phyloP scores from a whole-genome alignment of 2,888 invertebrate species.

The Andrena hattorfiana region DNA sequence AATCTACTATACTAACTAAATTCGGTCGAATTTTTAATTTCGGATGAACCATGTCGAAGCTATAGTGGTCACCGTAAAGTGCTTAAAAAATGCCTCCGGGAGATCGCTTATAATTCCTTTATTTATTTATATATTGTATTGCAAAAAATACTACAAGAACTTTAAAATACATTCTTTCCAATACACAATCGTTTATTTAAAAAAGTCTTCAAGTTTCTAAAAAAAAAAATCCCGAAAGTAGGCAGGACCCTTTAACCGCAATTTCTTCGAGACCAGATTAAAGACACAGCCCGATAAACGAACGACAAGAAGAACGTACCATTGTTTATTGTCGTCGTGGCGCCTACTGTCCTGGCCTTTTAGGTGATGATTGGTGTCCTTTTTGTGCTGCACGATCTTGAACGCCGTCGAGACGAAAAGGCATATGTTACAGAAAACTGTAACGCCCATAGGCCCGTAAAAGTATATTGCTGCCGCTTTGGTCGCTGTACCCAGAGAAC shows the following conservation, averaged over 20 bases:
- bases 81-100: too few species aligned
- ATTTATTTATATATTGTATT: too few species aligned
- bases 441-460: slow-evolving; percentile 89
- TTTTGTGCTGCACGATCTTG: slow-evolving; percentile 89
- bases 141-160: too few species aligned
- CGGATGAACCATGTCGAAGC: too few species aligned
- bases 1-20: too few species aligned
- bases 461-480: slow-evolving; percentile 89
- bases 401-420: slow-evolving; percentile 90
- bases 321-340: slow-evolving; percentile 88
- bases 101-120: too few species aligned
- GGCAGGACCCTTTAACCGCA: too few species aligned
- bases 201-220: background rate
- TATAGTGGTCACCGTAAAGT: too few species aligned
- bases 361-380: slow-evolving; percentile 88
- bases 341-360: slow-evolving; percentile 89
- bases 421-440: slow-evolving; percentile 88
- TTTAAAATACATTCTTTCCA: too few species aligned
- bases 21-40: too few species aligned
- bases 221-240: background rate
- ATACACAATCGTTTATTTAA: too few species aligned
- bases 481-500: slow-evolving; percentile 84
- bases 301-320: slow-evolving; percentile 81
- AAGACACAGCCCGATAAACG: background rate
- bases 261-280: too few species aligned